These are phyloP conservation scores for Clusia tigrina DNA, from an alignment of 2,888 invertebrate species.

Conservation along the genomic window DNA sequence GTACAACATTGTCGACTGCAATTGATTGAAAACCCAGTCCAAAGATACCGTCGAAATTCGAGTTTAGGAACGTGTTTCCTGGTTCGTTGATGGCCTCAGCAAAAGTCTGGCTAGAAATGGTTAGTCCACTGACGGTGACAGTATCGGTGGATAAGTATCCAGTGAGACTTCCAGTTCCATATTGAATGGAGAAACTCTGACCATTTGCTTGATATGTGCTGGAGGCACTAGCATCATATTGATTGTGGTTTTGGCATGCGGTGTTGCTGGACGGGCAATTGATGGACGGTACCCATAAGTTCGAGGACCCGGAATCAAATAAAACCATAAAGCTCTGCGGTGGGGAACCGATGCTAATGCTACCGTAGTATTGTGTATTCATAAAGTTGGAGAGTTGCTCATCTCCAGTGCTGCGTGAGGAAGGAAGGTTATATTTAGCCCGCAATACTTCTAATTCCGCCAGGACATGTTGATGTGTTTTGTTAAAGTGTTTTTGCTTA, in stretches of 20 bases:
- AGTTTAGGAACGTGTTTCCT: slow-evolving; percentile 91
- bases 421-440: slow-evolving; percentile 11
- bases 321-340: slow-evolving; percentile 92
- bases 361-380: slow-evolving; percentile 93
- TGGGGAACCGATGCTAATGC: slow-evolving; percentile 87
- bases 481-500: slow-evolving; percentile 44
- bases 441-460: slow-evolving; percentile 16
- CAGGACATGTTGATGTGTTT: slow-evolving; percentile 28
- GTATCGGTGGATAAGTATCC: slow-evolving; percentile 93
- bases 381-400: slow-evolving; percentile 88
- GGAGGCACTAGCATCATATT: slow-evolving; percentile 89
- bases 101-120: slow-evolving; percentile 83
- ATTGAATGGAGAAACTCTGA: slow-evolving; percentile 87
- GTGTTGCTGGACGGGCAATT: slow-evolving; percentile 89
- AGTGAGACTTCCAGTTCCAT: slow-evolving; percentile 94
- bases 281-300: slow-evolving; percentile 97
- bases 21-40: slow-evolving; percentile 90
- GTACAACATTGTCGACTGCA: slow-evolving; percentile 85
- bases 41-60: slow-evolving; percentile 97
- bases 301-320: slow-evolving; percentile 96
- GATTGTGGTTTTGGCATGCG: slow-evolving; percentile 93
- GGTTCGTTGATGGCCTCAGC: slow-evolving; percentile 94
- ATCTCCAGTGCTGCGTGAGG: slow-evolving; percentile 64
- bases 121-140: slow-evolving; percentile 74
- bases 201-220: slow-evolving; percentile 85